A percentile compares a stretch with the other conserved stretches of the same genome.
These are phyloP conservation scores for Mimachlamys varia DNA, from an alignment of 2,888 invertebrate species.

Conservation along the genomic window DNA sequence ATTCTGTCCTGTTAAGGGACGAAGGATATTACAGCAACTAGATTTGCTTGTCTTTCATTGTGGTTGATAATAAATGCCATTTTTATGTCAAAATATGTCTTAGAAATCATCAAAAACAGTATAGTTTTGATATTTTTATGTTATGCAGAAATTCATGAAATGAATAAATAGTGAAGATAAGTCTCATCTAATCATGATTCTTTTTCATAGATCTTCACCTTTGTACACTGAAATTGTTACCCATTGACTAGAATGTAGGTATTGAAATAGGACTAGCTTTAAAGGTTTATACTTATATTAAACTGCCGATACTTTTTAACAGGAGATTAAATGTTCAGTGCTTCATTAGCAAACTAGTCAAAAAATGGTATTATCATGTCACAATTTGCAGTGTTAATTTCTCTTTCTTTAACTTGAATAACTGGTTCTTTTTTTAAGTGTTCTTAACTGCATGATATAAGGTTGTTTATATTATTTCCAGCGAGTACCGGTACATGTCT, in stretches of 20 bases:
- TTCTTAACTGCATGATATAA: too few species aligned
- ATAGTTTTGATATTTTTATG: constrained; percentile 23
- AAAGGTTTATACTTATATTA: background rate
- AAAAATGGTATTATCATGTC: background rate
- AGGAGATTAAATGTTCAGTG: background rate
- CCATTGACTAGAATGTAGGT: background rate
- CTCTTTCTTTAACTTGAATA: background rate
- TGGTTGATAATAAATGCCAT: background rate
- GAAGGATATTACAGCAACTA: constrained; percentile 63
- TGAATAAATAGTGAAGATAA: background rate
- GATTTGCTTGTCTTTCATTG: background rate
- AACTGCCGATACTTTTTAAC: background rate
- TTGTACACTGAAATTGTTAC: background rate
- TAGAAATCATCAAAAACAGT: background rate
- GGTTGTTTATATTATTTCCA: too few species aligned
- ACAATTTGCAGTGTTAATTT: too few species aligned
- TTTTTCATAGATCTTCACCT: background rate
- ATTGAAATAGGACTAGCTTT: background rate
- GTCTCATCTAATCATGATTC: background rate
- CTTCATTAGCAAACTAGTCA: constrained; percentile 15
- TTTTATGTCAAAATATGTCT: background rate
- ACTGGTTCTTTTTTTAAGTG: background rate
- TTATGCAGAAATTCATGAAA: background rate
- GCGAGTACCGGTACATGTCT: too few species aligned
- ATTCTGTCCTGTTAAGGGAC: constrained; percentile 84